phyloP scores from a whole-genome alignment of 2,113 vertebrate species.

The Taxidea taxus region DNA sequence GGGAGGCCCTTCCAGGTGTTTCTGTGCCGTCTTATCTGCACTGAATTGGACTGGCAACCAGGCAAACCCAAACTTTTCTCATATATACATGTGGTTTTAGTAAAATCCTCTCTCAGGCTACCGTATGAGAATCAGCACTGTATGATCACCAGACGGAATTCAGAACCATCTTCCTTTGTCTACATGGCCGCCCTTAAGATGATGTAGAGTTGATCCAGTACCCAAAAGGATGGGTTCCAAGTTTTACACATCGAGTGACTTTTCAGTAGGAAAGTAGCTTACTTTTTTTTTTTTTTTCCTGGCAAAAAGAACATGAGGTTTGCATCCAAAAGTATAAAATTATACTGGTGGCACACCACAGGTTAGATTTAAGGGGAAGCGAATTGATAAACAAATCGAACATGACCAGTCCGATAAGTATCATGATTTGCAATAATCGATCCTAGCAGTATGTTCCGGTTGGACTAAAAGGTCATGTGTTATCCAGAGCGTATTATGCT shows the following conservation, averaged over 20 bases:
- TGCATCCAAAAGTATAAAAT: neutral
- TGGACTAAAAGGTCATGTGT: conserved; percentile 44
- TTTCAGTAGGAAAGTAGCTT: neutral
- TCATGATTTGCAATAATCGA: conserved; percentile 23
- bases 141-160: neutral
- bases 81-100: neutral
- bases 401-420: neutral
- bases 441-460: conserved; percentile 7
- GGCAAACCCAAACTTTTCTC: neutral
- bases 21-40: neutral
- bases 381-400: neutral
- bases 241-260: neutral
- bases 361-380: neutral
- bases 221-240: neutral
- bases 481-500: no score
- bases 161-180: neutral
- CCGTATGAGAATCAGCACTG: neutral
- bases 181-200: neutral
- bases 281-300: neutral
- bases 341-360: neutral
- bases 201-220: neutral
- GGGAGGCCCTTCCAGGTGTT: neutral
- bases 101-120: neutral
- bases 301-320: neutral
- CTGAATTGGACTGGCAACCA: neutral